Base-by-base conservation (phyloP, 2,888 invertebrate genomes). In the Drosophila acutilabella region DNA sequence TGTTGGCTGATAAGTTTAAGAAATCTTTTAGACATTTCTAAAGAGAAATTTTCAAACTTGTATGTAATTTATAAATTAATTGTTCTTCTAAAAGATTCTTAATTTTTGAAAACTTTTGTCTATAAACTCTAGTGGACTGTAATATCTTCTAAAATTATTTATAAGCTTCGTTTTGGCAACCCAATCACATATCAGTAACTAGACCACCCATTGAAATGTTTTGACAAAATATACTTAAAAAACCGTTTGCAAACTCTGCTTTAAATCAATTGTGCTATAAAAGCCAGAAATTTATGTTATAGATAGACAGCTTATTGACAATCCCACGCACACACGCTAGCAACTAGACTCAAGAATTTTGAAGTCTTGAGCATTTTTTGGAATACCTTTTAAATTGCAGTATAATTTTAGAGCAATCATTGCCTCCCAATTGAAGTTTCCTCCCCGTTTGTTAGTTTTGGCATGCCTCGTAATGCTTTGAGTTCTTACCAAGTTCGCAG, bases 391-490 rank as follows among this genome's bases (percentile, higher is more conserved):
- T 36, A 18, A 54, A 54, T 20, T 36, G 33, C 33, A 33, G 20
- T 56, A 14, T 14, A 44, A 45, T 45, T 16, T 14, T 14, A 16
- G 7, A 53, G 48, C 58, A 58, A 48, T 38, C 42, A 11, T 45
- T 2, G n/a, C 20, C 23, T 23, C 0, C 23, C 23, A 23, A 23
- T 23, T 0, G 10, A 7, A 6, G 8, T 4, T 14, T 2, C 10
- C 18, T 7, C 10, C 70, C 70, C 81, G 59, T 64, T 80, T 74
- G 70, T 66, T 83, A 65, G 84, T 68, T 70, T 64, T 64, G 47
- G 64, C 64, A 60, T 69, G 64, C 68, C 48, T 60, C 67, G 53
- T 48, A 60, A 59, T 62, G 59, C 33, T 6, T 30, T 16, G 48
- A 30, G 16, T 16, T 30, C 48, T 33, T 23, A 10, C 38, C 38